phyloP scores from a whole-genome alignment of 2,888 invertebrate genomes.

The Helleia helle region DNA sequence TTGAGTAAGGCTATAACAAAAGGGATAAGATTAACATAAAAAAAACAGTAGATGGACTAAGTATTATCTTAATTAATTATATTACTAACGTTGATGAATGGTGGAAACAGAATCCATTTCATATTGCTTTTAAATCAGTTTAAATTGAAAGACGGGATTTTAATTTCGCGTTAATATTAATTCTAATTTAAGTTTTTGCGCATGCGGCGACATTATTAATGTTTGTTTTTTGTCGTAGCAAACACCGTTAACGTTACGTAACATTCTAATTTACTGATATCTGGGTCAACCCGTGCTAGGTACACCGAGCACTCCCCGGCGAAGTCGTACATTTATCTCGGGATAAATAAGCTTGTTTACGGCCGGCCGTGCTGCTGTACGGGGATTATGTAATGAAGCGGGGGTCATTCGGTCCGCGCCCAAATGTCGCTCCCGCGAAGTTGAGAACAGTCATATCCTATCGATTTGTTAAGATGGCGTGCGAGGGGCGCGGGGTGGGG shows the following conservation, averaged over 20 bases:
- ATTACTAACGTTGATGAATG: no score
- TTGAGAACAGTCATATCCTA: constrained; percentile 75
- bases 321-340: not conserved
- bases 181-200: no score
- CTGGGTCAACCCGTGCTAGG: constrained; percentile 1
- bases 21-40: no score
- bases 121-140: no score
- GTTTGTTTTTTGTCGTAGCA: not conserved
- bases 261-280: constrained; percentile 6
- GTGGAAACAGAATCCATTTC: no score
- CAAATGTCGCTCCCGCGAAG: constrained; percentile 68
- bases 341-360: constrained; percentile 27
- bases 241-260: not conserved
- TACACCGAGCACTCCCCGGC: not conserved
- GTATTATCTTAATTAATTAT: no score
- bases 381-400: constrained; percentile 50
- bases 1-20: no score
- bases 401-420: constrained; percentile 66
- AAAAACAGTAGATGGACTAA: no score
- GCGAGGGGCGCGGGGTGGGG: constrained; percentile 39
- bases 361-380: constrained; percentile 6
- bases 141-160: no score
- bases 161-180: no score
- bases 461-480: constrained; percentile 76
- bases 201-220: no score